Evolutionary conservation across 2,113 vertebrate species (phyloP).

Genomic region (Protobothrops mucrosquamatus): DNA sequence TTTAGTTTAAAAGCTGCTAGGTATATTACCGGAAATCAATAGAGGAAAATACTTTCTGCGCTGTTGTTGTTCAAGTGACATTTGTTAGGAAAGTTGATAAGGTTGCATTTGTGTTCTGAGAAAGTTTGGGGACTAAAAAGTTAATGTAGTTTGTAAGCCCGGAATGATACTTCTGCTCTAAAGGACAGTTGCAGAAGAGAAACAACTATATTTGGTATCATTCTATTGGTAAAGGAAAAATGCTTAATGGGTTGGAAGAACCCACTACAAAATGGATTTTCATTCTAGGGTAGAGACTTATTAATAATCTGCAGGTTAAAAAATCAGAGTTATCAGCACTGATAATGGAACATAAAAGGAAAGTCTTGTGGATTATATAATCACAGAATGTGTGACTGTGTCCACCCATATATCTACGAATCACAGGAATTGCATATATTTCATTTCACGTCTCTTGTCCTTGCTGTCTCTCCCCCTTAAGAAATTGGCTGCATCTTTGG

Average conservation of each 20-base stretch:
- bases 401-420: not conserved
- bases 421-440: not conserved
- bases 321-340: conserved; percentile 8
- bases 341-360: not conserved
- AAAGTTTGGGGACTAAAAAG: conserved; percentile 11
- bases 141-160: conserved; percentile 4
- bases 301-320: conserved; percentile 22
- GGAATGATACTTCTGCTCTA: conserved; percentile 4
- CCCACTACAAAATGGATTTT: conserved; percentile 8
- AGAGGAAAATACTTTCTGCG: not conserved
- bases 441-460: not conserved
- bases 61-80: not conserved
- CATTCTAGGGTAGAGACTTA: conserved; percentile 13
- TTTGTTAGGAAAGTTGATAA: not conserved
- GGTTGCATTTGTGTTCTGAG: not conserved
- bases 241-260: not conserved
- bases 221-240: not conserved
- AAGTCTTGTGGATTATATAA: not conserved
- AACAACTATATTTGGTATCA: not conserved
- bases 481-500: not conserved
- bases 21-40: not conserved
- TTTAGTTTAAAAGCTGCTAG: not conserved
- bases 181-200: conserved; percentile 10
- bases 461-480: not conserved
- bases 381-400: not conserved